Evolutionary conservation across 2,113 vertebrate species (phyloP).

Genomic region (Hirundichthys speculiger): DNA sequence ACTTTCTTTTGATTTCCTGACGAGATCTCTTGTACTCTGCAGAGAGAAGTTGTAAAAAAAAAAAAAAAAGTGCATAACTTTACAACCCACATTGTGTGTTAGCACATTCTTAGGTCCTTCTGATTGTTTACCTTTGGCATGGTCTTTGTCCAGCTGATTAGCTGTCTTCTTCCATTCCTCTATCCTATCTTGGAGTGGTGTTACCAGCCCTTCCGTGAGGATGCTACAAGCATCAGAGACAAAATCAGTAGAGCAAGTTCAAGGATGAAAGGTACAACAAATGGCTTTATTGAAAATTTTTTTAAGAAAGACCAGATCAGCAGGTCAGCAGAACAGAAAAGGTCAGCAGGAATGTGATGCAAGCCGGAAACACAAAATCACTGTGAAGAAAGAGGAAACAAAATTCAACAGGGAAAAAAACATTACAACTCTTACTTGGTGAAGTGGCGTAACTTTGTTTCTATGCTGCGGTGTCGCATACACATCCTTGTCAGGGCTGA

Average conservation of each 20-base stretch:
- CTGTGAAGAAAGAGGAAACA: too few relatives aligned
- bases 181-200: slow-evolving; percentile 94
- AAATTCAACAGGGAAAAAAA: slow-evolving; percentile 12
- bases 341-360: slow-evolving; percentile 18
- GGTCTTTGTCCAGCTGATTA: slow-evolving; percentile 97
- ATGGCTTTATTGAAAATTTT: slow-evolving; percentile 14
- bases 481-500: slow-evolving; percentile 98
- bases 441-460: slow-evolving; percentile 96
- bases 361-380: neutral
- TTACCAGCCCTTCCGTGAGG: slow-evolving; percentile 96
- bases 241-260: neutral
- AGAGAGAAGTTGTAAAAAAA: neutral
- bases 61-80: neutral
- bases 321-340: slow-evolving; percentile 21
- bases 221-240: slow-evolving; percentile 75
- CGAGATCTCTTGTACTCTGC: slow-evolving; percentile 96
- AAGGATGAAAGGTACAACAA: slow-evolving; percentile 14
- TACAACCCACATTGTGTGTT: neutral
- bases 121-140: slow-evolving; percentile 88
- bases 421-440: slow-evolving; percentile 87
- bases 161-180: slow-evolving; percentile 99
- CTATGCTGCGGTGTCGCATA: slow-evolving; percentile 98
- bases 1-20: slow-evolving; percentile 98
- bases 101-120: rapidly evolving
- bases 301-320: slow-evolving; percentile 31